These are phyloP conservation scores for Loris lydekkerianus DNA, from an alignment of 2,797 vertebrate genomes.

Conservation along the genomic window DNA sequence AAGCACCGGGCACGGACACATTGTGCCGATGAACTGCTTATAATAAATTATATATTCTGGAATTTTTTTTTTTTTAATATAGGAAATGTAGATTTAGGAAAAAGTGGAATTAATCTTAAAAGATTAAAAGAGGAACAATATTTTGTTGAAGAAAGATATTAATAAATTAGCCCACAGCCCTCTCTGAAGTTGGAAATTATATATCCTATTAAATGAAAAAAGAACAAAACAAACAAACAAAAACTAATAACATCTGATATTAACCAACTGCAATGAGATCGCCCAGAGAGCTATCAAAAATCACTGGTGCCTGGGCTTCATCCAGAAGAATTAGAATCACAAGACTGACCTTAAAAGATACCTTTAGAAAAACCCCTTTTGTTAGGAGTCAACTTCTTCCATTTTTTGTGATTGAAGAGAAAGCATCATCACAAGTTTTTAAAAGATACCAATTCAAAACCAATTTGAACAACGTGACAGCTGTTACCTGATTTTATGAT, in stretches of 20 bases:
- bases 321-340: not conserved
- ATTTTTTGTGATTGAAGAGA: not conserved
- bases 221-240: not conserved
- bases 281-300: not conserved
- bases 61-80: not conserved
- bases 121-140: not conserved
- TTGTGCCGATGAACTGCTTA: conserved; percentile 33
- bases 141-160: not conserved
- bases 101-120: conserved; percentile 23
- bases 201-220: conserved; percentile 9
- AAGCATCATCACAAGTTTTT: not conserved
- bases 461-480: not conserved
- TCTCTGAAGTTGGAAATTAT: not conserved
- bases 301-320: not conserved
- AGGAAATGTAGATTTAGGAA: not conserved
- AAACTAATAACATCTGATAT: not conserved
- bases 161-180: not conserved
- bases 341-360: not conserved
- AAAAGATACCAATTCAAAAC: not conserved
- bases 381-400: not conserved
- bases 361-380: not conserved
- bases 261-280: not conserved
- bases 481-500: conserved; percentile 1
- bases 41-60: conserved; percentile 25
- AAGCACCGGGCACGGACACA: conserved; percentile 28